Percentiles rank a stretch among this genome's conserved stretches.
phyloP scores from a whole-genome alignment of 2,113 vertebrate genomes.

The Thryonomys swinderianus region DNA sequence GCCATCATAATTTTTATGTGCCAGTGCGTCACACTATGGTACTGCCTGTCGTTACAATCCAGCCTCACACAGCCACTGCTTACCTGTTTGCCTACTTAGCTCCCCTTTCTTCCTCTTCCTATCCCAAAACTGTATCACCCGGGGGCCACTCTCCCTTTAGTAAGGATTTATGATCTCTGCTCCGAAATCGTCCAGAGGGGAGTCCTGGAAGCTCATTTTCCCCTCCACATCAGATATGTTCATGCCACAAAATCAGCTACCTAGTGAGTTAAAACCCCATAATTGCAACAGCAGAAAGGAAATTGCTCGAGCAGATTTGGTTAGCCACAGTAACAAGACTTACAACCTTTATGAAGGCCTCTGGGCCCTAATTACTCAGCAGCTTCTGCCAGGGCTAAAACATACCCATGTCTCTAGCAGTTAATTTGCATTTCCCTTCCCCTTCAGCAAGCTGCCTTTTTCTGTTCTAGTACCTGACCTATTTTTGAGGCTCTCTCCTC shows the following conservation, averaged over 20 bases:
- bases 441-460: slow-evolving; percentile 46
- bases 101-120: neutral
- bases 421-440: slow-evolving; percentile 69
- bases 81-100: neutral
- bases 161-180: slow-evolving; percentile 64
- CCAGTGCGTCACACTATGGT: neutral
- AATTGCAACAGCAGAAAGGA: slow-evolving; percentile 72
- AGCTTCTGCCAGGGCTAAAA: slow-evolving; percentile 61
- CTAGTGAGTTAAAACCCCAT: slow-evolving; percentile 74
- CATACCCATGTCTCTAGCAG: slow-evolving; percentile 27
- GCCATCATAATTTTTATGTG: no score
- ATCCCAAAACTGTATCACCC: neutral
- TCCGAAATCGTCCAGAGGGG: slow-evolving; percentile 45
- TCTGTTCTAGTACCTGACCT: slow-evolving; percentile 24
- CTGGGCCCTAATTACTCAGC: slow-evolving; percentile 71
- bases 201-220: slow-evolving; percentile 64
- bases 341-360: slow-evolving; percentile 75
- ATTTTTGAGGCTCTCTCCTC: slow-evolving; percentile 10
- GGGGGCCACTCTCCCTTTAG: slow-evolving; percentile 51
- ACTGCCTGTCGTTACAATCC: fast-evolving
- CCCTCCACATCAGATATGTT: neutral
- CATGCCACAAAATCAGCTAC: slow-evolving; percentile 60
- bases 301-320: slow-evolving; percentile 75
- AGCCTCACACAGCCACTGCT: neutral
- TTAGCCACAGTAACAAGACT: slow-evolving; percentile 75